phyloP scores from a whole-genome alignment of 2,888 invertebrate species.

The Panopea generosa region DNA sequence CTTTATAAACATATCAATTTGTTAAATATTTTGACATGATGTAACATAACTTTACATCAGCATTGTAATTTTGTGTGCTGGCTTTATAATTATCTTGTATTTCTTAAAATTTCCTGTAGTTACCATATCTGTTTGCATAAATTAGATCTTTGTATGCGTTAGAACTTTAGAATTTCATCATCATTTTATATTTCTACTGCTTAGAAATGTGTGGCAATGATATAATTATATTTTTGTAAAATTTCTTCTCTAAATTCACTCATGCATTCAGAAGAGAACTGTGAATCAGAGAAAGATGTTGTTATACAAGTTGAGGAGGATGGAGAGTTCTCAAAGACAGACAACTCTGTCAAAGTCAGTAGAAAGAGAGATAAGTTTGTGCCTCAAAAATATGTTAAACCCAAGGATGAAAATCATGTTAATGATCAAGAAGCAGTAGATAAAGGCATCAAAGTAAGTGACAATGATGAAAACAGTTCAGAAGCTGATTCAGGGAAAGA shows the following conservation, averaged over 20 bases:
- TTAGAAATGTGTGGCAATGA: too few species aligned
- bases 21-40: too few species aligned
- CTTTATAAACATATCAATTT: too few species aligned
- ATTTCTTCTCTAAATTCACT: neutral
- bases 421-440: slow-evolving; percentile 10
- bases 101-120: too few species aligned
- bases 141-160: too few species aligned
- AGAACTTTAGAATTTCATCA: too few species aligned
- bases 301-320: slow-evolving; percentile 68
- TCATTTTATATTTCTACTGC: too few species aligned
- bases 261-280: slow-evolving; percentile 44
- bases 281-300: slow-evolving; percentile 54
- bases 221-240: too few species aligned
- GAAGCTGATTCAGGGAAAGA: neutral
- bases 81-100: too few species aligned
- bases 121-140: too few species aligned
- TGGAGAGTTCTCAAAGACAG: slow-evolving; percentile 45
- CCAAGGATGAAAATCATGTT: slow-evolving; percentile 24
- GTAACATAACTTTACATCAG: too few species aligned
- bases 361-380: slow-evolving; percentile 40
- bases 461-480: neutral
- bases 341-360: slow-evolving; percentile 33
- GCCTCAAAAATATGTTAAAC: slow-evolving; percentile 27
- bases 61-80: too few species aligned
- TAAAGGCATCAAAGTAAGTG: neutral